phyloP scores from a whole-genome alignment of 2,797 vertebrate genomes.

The Atherinosoma microstoma region DNA sequence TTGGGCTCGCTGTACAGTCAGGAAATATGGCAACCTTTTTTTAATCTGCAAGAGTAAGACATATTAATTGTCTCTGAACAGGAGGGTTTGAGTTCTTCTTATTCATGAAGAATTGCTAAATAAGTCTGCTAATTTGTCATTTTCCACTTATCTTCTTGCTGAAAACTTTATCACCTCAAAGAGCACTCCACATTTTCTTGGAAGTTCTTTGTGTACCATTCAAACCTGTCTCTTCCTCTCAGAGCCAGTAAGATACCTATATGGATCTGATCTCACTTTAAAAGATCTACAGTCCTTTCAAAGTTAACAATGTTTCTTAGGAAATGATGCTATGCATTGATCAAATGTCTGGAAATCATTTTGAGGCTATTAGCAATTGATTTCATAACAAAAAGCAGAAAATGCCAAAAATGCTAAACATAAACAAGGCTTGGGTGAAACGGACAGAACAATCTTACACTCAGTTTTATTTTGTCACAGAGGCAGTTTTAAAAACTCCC shows the following conservation, averaged over 20 bases:
- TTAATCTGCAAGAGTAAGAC: slow-evolving; percentile 13
- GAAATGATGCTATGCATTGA: too few species aligned
- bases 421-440: too few species aligned
- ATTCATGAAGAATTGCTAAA: slow-evolving; percentile 50
- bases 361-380: too few species aligned
- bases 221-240: background rate
- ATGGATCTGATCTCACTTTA: background rate
- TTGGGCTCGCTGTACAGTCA: background rate
- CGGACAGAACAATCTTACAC: too few species aligned
- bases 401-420: too few species aligned
- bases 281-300: background rate
- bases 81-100: slow-evolving; percentile 23
- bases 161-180: slow-evolving; percentile 39
- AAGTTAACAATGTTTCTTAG: too few species aligned
- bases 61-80: slow-evolving; percentile 41
- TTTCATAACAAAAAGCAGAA: too few species aligned
- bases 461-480: too few species aligned
- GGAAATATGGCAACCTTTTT: slow-evolving; percentile 26
- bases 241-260: background rate
- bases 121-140: slow-evolving; percentile 62
- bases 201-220: slow-evolving; percentile 19
- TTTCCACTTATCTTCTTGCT: slow-evolving; percentile 67
- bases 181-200: slow-evolving; percentile 33
- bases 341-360: too few species aligned
- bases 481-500: too few species aligned